Base-by-base conservation (phyloP, 1,140 invertebrate genomes). In the Drosophila burlai region DNA sequence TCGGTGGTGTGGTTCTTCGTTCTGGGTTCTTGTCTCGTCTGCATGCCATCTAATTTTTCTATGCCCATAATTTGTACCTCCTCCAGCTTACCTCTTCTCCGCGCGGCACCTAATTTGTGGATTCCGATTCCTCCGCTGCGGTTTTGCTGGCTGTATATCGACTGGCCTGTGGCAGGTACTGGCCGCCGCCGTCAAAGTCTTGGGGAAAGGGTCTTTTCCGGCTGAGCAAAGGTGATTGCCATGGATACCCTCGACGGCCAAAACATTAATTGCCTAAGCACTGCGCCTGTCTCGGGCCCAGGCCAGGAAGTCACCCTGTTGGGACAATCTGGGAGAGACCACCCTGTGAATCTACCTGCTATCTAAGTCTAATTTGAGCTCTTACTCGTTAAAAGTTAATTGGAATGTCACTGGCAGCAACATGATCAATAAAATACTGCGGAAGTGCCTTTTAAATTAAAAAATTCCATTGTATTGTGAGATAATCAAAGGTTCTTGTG, bases 31-130 rank as follows among this genome's bases (percentile, higher is more conserved):
- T 66, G 45, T 73, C 54, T 69, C 63, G 76, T 72, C 57, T 69
- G 75, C 72, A 52, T 42, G 52, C 58, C 84, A 78, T 90, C 84
- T 89, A 89, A 89, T 89, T 81, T 89, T 81, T 90, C 84, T 89
- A 89, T 84, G 84, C 65, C 81, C 80, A 89, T 90, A 81, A 90
- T 89, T 89, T 76, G 81, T 89, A 72, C 72, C 76, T 78, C 73
- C 76, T 3, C 52, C 65, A 58, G 73, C 57, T 65, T 67, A 45
- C 66, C 64, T 64, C 36, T 76, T 59, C 50, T 64, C 54, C 50
- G 60, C 69, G 72, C 75, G 72, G 47, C 72, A 67, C 72, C 80
- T 89, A 89, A 89, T 84, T 84, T 87, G 81, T 78, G 47, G 63
- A 87, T 81, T 87, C 84, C 85, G 63, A 89, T 84, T 87, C 85